Conservation (phyloP, 64 coral and sea anemone species). For the Montipora capricornis region DNA sequence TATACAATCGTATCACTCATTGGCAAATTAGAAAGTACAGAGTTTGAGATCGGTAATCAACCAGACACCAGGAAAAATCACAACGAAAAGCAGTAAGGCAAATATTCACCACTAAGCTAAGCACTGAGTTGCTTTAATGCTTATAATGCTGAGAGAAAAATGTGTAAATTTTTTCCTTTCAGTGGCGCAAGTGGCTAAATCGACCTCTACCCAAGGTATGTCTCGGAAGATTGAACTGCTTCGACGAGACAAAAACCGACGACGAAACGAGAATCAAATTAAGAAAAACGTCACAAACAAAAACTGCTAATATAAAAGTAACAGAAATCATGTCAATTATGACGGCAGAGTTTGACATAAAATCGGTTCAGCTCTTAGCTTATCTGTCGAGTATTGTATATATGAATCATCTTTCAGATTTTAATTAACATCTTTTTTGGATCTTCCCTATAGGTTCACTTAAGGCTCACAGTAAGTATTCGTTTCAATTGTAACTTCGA, state of each 20-base stretch:
- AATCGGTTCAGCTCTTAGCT: not conserved
- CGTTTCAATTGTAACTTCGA: not conserved
- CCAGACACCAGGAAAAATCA: not conserved
- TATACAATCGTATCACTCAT: too few species aligned
- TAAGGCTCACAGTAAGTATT: conserved; percentile 21
- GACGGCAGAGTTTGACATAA: not conserved
- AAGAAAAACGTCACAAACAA: not conserved
- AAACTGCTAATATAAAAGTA: not conserved
- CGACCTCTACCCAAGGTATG: conserved; percentile 65
- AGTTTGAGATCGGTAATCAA: not conserved
- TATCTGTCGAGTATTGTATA: not conserved
- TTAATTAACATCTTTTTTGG: not conserved
- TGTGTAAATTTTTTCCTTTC: conserved; percentile 46
- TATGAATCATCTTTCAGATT: not conserved
- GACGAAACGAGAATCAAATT: not conserved
- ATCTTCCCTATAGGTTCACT: not conserved
- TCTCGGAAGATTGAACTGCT: not conserved
- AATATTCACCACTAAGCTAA: not conserved
- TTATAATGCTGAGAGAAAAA: conserved; percentile 5
- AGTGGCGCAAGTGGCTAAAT: conserved; percentile 73
- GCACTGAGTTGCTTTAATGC: not conserved
- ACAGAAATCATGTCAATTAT: not conserved
- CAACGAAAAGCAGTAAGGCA: not conserved
- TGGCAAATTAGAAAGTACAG: not conserved
- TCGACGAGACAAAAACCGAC: not conserved